Percentiles rank a stretch among this genome's conserved stretches.
Evolutionary conservation across 2,888 invertebrate genomes (phyloP).

Genomic region (Heliconius hortense): DNA sequence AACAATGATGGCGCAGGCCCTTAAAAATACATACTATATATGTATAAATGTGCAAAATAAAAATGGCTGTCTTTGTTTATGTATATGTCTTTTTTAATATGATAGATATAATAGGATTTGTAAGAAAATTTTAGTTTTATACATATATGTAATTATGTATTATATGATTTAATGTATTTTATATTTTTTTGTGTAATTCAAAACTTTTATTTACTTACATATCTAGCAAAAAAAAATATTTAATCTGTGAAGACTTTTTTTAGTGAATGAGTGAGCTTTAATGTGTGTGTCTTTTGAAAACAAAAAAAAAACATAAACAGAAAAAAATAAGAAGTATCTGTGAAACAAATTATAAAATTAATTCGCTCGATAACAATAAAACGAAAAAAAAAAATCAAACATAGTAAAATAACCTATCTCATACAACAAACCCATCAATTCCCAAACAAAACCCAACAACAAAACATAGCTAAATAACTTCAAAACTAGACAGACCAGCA

Average conservation of each 20-base stretch:
- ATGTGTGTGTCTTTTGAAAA: neutral
- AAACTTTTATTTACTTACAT: no score
- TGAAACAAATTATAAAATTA: neutral
- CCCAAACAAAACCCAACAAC: neutral
- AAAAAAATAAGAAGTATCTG: neutral
- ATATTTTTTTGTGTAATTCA: no score
- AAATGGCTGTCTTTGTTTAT: neutral
- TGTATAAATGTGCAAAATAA: neutral
- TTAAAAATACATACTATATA: neutral
- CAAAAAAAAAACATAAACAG: neutral
- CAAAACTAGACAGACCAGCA: slow-evolving; percentile 35
- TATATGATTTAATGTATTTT: no score
- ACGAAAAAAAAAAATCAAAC: no score
- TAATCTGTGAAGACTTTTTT: no score
- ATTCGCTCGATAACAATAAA: neutral
- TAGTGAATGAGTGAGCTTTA: neutral
- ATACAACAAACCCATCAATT: neutral
- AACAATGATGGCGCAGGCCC: neutral
- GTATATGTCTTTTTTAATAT: neutral
- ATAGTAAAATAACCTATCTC: no score
- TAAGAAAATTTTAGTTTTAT: no score
- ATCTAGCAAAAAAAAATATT: neutral
- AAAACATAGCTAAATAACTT: slow-evolving; percentile 26
- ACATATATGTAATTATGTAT: no score
- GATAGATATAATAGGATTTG: no score